A percentile compares a stretch with the other conserved stretches of the same genome.
Evolutionary conservation across 64 coral and sea anemone genomes (phyloP).

Genomic region (Cladopsammia gracilis): DNA sequence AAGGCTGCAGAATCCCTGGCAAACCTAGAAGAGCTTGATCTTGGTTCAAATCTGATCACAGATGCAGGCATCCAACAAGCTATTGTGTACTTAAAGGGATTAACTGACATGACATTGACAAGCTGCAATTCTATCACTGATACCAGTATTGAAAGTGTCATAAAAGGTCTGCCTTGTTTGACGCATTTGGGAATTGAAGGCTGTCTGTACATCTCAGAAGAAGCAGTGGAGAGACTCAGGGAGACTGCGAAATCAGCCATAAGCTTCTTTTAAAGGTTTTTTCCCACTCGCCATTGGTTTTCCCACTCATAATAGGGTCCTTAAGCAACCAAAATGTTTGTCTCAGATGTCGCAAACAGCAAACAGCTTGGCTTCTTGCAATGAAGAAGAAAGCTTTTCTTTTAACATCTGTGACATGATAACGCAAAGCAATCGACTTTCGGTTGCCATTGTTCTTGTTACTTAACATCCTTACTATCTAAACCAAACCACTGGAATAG

Average conservation of each 20-base stretch:
- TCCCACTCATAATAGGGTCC: no score
- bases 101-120: slow-evolving; percentile 89
- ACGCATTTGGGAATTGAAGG: slow-evolving; percentile 96
- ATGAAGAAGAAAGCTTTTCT: no score
- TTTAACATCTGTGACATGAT: no score
- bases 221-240: slow-evolving; percentile 75
- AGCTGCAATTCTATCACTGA: slow-evolving; percentile 82
- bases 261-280: slow-evolving; percentile 77
- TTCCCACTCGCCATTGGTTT: no score
- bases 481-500: no score
- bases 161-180: slow-evolving; percentile 80
- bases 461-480: no score
- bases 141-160: slow-evolving; percentile 61
- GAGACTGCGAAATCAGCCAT: slow-evolving; percentile 74
- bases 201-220: slow-evolving; percentile 75
- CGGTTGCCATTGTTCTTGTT: no score
- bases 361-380: no score
- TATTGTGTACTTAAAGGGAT: slow-evolving; percentile 70
- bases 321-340: no score
- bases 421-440: no score
- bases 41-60: slow-evolving; percentile 71
- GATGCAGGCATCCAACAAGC: slow-evolving; percentile 63
- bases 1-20: slow-evolving; percentile 55
- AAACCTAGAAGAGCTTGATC: slow-evolving; percentile 72
- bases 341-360: no score